Conservation (phyloP, 2,888 invertebrate species). For the Rhingia rostrata region DNA sequence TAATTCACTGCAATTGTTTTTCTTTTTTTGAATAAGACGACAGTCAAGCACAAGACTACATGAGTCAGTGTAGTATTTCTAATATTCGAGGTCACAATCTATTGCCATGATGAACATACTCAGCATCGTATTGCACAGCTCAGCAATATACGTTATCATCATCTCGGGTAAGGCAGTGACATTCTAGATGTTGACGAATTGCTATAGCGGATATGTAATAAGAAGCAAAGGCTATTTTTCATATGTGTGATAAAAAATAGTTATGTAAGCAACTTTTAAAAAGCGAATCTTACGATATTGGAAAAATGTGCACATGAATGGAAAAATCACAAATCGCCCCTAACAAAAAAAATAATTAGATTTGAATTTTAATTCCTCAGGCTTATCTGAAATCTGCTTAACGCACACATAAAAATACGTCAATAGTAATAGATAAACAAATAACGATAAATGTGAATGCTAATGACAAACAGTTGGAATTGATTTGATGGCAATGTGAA, state of each 20-base stretch:
- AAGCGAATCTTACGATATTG: background rate
- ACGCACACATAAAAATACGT: no score
- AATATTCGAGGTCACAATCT: conserved; percentile 13
- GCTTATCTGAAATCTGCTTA: background rate
- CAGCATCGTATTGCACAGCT: background rate
- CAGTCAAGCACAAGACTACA: background rate
- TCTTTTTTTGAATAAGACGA: background rate
- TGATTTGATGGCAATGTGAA: no score
- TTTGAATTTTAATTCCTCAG: conserved; percentile 6
- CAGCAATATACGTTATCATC: conserved; percentile 1
- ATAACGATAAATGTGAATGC: no score
- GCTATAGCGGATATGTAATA: background rate
- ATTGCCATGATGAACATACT: background rate
- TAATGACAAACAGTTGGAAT: no score
- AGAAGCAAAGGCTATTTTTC: no score
- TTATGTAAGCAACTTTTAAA: background rate
- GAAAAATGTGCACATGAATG: background rate
- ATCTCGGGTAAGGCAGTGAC: background rate
- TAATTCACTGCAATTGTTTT: no score
- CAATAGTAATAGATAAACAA: no score
- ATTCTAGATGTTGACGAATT: background rate
- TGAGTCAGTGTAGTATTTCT: conserved; percentile 8
- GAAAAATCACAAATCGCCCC: background rate
- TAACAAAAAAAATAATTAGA: background rate
- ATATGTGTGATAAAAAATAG: no score